Percentiles rank a stretch among this genome's conserved stretches.
Evolutionary conservation across 2,113 vertebrate species (phyloP).

Genomic region (Panthera leo): DNA sequence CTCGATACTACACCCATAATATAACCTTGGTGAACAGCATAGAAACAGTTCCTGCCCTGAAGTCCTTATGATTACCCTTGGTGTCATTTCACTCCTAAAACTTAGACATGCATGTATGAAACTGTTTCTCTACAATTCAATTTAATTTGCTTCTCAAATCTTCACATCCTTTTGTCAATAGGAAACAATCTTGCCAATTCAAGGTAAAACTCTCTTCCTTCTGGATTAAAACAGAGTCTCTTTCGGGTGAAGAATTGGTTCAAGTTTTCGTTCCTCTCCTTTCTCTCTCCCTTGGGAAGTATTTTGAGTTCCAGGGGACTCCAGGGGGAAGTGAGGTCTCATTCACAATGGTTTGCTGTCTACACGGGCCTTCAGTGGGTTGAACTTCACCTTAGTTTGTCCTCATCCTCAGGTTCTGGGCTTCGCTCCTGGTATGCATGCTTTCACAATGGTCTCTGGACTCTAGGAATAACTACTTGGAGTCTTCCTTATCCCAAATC

Average conservation of each 20-base stretch:
- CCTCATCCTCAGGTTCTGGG: not conserved
- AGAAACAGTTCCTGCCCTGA: not conserved
- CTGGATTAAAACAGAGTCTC: not conserved
- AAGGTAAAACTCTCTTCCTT: not conserved
- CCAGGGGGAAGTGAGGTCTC: not conserved
- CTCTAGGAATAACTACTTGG: not conserved
- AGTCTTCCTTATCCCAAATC: not conserved
- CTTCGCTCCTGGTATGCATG: not conserved
- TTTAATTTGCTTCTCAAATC: not conserved
- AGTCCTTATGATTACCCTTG: not conserved
- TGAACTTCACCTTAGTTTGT: not conserved
- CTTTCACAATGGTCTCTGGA: not conserved
- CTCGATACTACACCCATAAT: fast-evolving
- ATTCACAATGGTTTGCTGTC: fast-evolving
- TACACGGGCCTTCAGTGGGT: not conserved
- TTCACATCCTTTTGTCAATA: not conserved
- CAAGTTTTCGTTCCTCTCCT: not conserved
- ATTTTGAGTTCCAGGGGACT: not conserved
- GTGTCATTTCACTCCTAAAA: not conserved
- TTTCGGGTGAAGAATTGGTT: not conserved
- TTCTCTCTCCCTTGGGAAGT: not conserved
- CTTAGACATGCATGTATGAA: not conserved
- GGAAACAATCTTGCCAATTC: not conserved
- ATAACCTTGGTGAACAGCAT: not conserved
- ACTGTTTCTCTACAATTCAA: not conserved